Evolutionary conservation across 2,888 invertebrate species (phyloP), one percentile per base, ranked within the genome.

Genomic region (Drosophila longiperda): DNA sequence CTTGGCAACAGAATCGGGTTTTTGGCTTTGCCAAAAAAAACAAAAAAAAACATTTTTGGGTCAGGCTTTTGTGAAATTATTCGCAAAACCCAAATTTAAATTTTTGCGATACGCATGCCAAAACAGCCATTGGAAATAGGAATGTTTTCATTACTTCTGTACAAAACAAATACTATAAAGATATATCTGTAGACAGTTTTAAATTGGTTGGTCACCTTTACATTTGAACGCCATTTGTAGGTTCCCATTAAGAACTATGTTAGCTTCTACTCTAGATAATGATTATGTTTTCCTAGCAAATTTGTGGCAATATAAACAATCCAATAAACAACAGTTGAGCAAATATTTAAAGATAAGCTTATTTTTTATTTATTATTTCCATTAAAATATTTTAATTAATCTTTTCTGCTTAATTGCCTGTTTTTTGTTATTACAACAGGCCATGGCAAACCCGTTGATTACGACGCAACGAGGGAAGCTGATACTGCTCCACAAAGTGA

Each of bases 401-500:
- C 67, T 72, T 66, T 81, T 83, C 62, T 60, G 55, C 73, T 68
- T 84, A 82, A 84, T 82, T 83, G 71, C 38, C 40, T 50, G 62
- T 61, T 65, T 53, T 75, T 83, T 45, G 23, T 45, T 23, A 23
- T 23, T 45, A 15, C 45, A 23, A 64, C 77, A 87, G 87, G 77
- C 57, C 68, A 73, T 66, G 83, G 83, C 73, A 88, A 85, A 55
- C 90, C 87, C 61, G 33, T 79, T 3, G 20, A 32, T 15, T 42
- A 12, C 62, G 57, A 73, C 33, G 79, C 85, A 15, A 49, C 52
- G 53, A 64, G n/a, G 59, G 63, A 78, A 66, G 64, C 66, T 33
- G 82, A 79, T 36, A 75, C 75, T 23, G 80, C 77, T 26, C 81
- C 77, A 70, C 45, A 82, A 63, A 84, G 82, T 69, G 89, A 89